Evolutionary conservation across 2,888 invertebrate genomes (phyloP), one percentile per base, ranked within the genome.

Genomic region (Lithophane leautieri): DNA sequence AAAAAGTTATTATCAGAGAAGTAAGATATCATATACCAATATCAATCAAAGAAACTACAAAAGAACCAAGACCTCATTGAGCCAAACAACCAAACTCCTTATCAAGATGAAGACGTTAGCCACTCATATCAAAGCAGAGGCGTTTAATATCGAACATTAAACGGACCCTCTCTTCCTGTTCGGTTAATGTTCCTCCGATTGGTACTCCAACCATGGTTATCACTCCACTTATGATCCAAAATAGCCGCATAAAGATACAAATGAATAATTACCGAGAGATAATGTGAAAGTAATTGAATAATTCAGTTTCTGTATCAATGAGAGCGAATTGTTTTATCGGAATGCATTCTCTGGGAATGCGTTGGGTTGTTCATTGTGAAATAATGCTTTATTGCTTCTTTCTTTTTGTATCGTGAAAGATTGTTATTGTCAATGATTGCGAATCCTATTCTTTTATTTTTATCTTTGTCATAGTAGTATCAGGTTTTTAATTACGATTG

Each of bases 221-320:
- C 94, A 90, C 79, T 80, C 88, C 95, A 94, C 95, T 95, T 92
- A 91, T 91, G 91, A 88, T 90, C 92, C 86, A 85, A 94, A 95
- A 95, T 95, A 95, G 90, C 92, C 70, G 78, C 91, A 86, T 92
- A 89, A 88, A 93, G 92, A 92, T 91, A 91, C 88, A 89, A 78
- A 70, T 87, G 92, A 92, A 90, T 92, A 91, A 91, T 93, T 93
- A 90, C 81, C 76, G 77, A 72, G 58, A 88, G 89, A 89, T 91
- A 87, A 86, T 85, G 84, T 83, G 79, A 86, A 86, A 86, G 88
- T 89, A 87, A 86, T 80, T 82, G 78, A 85, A 88, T 82, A 44
- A 79, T 86, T 77, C 80, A 80, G 81, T 84, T 84, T 67, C 61
- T 73, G 70, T 84, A 82, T 82, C 86, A 86, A 83, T 85, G 76